Evolutionary conservation across 2,797 vertebrate species (phyloP).

Genomic region (Philypnodon macrostomus): DNA sequence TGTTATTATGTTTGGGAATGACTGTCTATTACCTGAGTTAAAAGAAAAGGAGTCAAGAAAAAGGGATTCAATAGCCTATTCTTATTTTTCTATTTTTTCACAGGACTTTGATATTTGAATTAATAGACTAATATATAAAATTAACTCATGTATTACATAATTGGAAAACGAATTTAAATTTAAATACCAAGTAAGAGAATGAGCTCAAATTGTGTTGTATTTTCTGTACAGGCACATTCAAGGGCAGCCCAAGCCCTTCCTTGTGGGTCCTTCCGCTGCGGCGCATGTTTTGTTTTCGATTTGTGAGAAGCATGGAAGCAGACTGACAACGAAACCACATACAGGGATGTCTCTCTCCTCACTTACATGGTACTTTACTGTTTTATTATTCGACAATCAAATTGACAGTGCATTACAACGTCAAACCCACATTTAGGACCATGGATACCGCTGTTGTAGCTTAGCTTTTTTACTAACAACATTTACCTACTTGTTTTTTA

Average conservation of each 20-base stretch:
- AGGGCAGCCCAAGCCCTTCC: conserved; percentile 43
- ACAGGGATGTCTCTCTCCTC: neutral
- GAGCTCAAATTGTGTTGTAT: no score
- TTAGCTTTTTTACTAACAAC: conserved; percentile 44
- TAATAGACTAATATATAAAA: no score
- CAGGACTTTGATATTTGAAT: no score
- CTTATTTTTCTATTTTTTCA: no score
- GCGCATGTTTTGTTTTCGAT: conserved; percentile 51
- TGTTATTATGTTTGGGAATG: neutral
- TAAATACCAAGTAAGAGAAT: no score
- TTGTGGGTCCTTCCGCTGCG: conserved; percentile 61
- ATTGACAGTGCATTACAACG: neutral
- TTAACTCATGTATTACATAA: neutral
- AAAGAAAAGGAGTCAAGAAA: neutral
- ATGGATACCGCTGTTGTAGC: neutral
- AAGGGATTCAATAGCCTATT: no score
- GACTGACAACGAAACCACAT: conserved; percentile 22
- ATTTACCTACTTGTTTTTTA: no score
- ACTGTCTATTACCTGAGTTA: neutral
- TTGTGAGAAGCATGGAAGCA: conserved; percentile 6
- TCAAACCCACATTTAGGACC: neutral
- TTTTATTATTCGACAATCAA: neutral
- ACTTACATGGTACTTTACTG: conserved; percentile 43
- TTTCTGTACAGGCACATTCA: conserved; percentile 64
- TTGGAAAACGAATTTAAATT: neutral